Evolutionary conservation across 2,888 invertebrate species (phyloP), one percentile per base, ranked within the genome.

Genomic region (Amblyjoppa proteus): DNA sequence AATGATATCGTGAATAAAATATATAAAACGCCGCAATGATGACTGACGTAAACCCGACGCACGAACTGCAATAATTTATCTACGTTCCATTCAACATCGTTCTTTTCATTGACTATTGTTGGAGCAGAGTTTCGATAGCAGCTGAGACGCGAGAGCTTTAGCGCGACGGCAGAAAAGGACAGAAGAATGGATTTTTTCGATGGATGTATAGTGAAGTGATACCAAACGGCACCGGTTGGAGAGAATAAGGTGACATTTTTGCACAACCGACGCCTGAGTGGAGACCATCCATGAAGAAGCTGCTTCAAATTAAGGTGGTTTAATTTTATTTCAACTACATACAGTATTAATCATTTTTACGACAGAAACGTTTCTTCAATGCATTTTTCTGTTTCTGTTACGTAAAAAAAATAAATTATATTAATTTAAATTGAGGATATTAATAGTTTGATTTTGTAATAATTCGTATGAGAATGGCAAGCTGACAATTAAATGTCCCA

Each of bases 1-100:
- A 71, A 79, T 71, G 79, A 79, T 71, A 79, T 79, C 71, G 79
- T 64, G 79, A 79, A 49, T 34, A 51, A 71, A 71, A 79, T 79
- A 64, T 79, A 49, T 16, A 4, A 49, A 49, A 49, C 69, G 45
- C 69, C 4, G 16, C 64, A n/a, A 75, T 64, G 64, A 9, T 51
- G 45, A 64, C 41, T 25, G 58, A 64, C 38, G 64, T 25, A 13
- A 64, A 75, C 75, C 61, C 16, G 31, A 34, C 49, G 34, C 16
- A n/a, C 34, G 16, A n/a, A n/a, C 28, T 64, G n/a, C n/a, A 3
- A 64, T 64, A 64, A 64, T 31, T 64, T 31, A 34, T n/a, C 64
- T 13, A 2, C 34, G 34, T n/a, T 34, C 16, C 16, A 64, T 61
- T 28, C 34, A 34, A 16, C 28, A 2, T 34, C 16, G 4, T 58